phyloP scores from a whole-genome alignment of 1,140 invertebrate genomes.

The Pollicipes pollicipes region DNA sequence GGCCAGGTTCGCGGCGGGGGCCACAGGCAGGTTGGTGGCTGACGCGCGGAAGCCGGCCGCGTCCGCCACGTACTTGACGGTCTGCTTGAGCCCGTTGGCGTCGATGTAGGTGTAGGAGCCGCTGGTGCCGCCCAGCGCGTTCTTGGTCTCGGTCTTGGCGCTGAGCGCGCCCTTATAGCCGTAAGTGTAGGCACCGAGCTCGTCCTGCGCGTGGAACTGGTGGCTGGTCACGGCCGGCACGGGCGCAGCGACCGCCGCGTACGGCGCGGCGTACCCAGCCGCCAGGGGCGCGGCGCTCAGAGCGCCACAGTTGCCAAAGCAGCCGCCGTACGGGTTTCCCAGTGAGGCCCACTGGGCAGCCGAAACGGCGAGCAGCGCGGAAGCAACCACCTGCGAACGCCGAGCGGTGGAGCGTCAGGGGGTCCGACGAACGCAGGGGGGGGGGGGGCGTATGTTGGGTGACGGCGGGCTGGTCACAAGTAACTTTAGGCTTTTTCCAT shows the following conservation, averaged over 20 bases:
- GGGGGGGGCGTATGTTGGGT: no score
- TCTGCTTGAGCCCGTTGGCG: conserved; percentile 18
- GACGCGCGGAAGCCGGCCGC: conserved; percentile 19
- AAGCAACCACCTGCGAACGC: neutral
- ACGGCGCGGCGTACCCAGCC: neutral
- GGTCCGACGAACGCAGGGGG: neutral
- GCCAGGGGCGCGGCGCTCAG: no score
- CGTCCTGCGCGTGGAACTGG: conserved; percentile 20
- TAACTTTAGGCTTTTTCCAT: no score
- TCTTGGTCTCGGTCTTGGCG: conserved; percentile 14
- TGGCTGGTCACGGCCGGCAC: neutral
- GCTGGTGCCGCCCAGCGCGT: conserved; percentile 19
- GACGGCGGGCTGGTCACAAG: no score
- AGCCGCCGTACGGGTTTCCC: neutral
- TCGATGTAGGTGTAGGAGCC: conserved; percentile 29
- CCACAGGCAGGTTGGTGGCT: conserved; percentile 20
- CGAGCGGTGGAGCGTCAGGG: neutral
- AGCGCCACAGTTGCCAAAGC: no score
- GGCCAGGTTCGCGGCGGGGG: neutral
- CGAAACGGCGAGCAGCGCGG: neutral
- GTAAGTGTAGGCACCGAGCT: conserved; percentile 17
- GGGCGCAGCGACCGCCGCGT: neutral
- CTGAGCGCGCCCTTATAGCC: conserved; percentile 17
- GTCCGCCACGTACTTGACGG: conserved; percentile 33
- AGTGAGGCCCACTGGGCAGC: neutral